A percentile compares a stretch with the other conserved stretches of the same genome.
These are phyloP conservation scores for Ptychobarbus kaznakovi DNA, from an alignment of 2,797 vertebrate species.

Conservation along the genomic window DNA sequence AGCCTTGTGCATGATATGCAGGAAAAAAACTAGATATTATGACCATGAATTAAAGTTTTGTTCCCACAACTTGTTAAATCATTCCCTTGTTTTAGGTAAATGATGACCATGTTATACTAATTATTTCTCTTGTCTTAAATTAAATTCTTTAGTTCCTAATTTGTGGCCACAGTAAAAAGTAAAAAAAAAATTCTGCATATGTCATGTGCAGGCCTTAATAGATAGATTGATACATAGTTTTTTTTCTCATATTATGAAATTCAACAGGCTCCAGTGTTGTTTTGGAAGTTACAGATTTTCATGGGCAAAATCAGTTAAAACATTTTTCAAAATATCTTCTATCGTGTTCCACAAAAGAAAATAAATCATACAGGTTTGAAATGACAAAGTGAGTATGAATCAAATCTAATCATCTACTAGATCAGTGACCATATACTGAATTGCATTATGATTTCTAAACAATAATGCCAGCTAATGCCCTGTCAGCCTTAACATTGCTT, in stretches of 20 bases:
- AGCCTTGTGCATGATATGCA: neutral
- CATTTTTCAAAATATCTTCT: neutral
- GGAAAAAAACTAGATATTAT: neutral
- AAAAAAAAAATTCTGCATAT: too few relatives aligned
- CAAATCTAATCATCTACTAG: neutral
- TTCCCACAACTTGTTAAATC: neutral
- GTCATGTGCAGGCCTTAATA: too few relatives aligned
- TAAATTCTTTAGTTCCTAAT: neutral
- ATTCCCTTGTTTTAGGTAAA: neutral
- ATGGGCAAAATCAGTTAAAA: neutral
- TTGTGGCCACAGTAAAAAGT: neutral
- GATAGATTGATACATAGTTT: too few relatives aligned
- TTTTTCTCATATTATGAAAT: neutral
- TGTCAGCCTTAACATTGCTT: conserved; percentile 48
- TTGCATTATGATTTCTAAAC: conserved; percentile 15
- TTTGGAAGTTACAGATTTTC: neutral
- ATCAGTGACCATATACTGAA: neutral
- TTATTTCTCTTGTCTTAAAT: neutral
- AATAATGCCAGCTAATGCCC: conserved; percentile 39
- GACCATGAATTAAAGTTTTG: neutral
- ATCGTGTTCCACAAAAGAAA: neutral
- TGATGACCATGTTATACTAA: neutral
- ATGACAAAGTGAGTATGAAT: neutral
- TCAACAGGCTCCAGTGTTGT: neutral
- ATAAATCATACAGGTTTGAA: neutral